Base-by-base conservation (phyloP, 35 echinoderm and acorn worm species). In the Anneissia japonica region DNA sequence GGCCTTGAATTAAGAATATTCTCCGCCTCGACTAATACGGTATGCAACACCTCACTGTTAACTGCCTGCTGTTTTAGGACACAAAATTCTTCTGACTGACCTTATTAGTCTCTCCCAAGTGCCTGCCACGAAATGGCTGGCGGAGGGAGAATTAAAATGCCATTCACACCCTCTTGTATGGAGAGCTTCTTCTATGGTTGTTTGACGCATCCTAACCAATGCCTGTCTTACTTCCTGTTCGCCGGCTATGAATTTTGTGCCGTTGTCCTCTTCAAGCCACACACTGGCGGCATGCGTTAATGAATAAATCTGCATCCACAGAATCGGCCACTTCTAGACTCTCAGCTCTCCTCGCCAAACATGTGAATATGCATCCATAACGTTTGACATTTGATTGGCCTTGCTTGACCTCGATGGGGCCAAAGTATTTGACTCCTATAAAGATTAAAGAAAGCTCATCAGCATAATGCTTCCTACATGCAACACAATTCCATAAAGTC, bases 161-260 rank as follows among this genome's bases (percentile, higher is more conserved):
- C 89, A 77, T 28, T 79, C 38, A 14, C 26, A 33, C 29, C 40
- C 46, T 37, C 36, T 41, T n/a, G 26, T 88, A 77, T 40, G 86
- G 13, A 10, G 32, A 16, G 17, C n/a, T 3, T 32, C 78, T 0
- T 79, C 31, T 35, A 72, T 75, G 41, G 55, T 45, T 30, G 29
- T 31, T n/a, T 84, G 32, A 34, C 84, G 73, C 41, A 46, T 32
- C 5, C 29, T 31, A 13, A 43, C 32, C 4, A 87, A 74, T 13
- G 34, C 5, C 35, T 91, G 31, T 19, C 34, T n/a, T 74, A 86
- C 39, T 29, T 87, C 89, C 10, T 55, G 83, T 78, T 38, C n/a
- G 6, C 75, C 90, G 32, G 84, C 90, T 12, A 87, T 80, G 45
- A 92, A 82, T 38, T 92, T 88, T 23, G 79, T 92, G 55, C 85